Evolutionary conservation across 2,113 vertebrate genomes (phyloP).

Genomic region (Natator depressus): DNA sequence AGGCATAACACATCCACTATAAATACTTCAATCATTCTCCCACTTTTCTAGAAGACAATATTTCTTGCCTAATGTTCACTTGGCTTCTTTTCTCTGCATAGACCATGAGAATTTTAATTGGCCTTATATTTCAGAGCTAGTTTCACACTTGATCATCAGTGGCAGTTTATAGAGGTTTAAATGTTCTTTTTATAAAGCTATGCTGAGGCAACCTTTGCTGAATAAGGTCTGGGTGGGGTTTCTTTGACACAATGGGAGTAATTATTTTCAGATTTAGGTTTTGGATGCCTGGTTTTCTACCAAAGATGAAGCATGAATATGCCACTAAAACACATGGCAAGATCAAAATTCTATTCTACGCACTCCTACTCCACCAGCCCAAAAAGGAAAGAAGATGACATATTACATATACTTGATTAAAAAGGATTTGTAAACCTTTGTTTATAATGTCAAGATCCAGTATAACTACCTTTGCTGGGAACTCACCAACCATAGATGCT

Average conservation of each 20-base stretch:
- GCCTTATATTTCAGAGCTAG: not conserved
- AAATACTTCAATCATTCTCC: not conserved
- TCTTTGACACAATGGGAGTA: not conserved
- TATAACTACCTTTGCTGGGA: rapidly evolving
- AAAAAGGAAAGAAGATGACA: not conserved
- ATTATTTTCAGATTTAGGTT: not conserved
- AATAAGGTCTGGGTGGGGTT: not conserved
- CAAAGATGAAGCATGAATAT: not conserved
- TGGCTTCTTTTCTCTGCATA: not conserved
- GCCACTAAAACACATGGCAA: not conserved
- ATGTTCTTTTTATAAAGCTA: not conserved
- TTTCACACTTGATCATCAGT: not conserved
- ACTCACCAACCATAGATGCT: not conserved
- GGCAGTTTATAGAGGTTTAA: not conserved
- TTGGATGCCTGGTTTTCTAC: not conserved
- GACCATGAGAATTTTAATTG: not conserved
- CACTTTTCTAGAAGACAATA: not conserved
- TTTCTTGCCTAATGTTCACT: not conserved
- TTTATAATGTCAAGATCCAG: not conserved
- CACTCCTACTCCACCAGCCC: too few species aligned
- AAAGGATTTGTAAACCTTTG: not conserved
- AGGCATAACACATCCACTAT: not conserved
- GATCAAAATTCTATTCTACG: not conserved
- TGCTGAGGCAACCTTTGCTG: not conserved
- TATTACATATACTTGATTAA: not conserved